Evolutionary conservation across 2,797 vertebrate species (phyloP).

Genomic region (Takifugu rubripes): DNA sequence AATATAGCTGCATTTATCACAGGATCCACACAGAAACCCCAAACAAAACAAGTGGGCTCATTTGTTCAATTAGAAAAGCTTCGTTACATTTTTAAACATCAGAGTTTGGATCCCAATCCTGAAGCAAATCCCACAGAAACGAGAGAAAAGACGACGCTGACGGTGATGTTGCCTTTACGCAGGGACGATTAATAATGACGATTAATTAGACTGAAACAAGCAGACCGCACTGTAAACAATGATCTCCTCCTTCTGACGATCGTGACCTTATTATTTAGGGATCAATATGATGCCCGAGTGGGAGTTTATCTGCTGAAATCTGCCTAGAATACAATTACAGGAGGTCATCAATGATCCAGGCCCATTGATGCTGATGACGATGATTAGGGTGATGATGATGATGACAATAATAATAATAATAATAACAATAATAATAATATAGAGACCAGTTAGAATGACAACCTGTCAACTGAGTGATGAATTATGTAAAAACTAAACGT

Average conservation of each 20-base stretch:
- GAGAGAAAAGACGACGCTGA: constrained; percentile 29
- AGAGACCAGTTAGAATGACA: constrained; percentile 8
- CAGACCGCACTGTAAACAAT: constrained; percentile 16
- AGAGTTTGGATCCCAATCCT: constrained; percentile 50
- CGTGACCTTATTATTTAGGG: background rate
- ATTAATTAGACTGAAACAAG: constrained; percentile 7
- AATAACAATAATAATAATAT: too few relatives aligned
- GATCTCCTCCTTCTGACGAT: constrained; percentile 1
- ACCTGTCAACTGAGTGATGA: constrained; percentile 29
- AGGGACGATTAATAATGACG: constrained; percentile 14
- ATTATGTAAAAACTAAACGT: constrained; percentile 34
- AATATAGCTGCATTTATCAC: constrained; percentile 73
- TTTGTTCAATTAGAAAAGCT: constrained; percentile 73
- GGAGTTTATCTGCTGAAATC: background rate
- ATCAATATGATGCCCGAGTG: background rate
- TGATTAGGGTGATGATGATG: background rate
- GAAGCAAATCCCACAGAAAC: constrained; percentile 39
- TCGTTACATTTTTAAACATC: constrained; percentile 70
- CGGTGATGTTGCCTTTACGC: constrained; percentile 4
- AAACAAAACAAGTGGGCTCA: constrained; percentile 61
- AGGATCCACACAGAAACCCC: constrained; percentile 60
- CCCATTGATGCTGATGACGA: constrained; percentile 21
- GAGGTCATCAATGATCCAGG: constrained; percentile 9
- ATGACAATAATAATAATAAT: too few relatives aligned
- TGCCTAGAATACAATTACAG: constrained; percentile 8